Conservation (phyloP, 2,888 invertebrate species). For the Hemithea aestivaria region DNA sequence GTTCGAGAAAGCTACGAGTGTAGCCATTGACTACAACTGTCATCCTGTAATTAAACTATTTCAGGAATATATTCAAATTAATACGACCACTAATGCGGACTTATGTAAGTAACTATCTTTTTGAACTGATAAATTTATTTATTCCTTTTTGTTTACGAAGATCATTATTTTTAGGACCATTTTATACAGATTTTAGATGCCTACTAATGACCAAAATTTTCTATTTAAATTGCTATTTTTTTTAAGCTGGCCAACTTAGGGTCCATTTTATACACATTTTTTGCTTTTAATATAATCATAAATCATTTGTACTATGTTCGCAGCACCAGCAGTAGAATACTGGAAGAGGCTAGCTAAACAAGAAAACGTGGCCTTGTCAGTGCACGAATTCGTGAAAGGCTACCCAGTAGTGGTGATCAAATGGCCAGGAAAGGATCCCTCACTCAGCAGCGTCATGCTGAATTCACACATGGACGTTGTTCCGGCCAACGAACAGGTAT, state of each 20-base stretch:
- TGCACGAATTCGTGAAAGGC: not conserved
- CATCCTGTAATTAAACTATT: slow-evolving; percentile 2
- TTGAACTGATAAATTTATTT: too few species aligned
- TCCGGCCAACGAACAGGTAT: slow-evolving; percentile 53
- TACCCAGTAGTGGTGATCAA: slow-evolving; percentile 77
- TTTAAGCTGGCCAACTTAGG: too few species aligned
- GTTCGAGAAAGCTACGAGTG: too few species aligned
- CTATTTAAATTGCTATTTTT: too few species aligned
- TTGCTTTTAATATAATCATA: too few species aligned
- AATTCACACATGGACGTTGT: slow-evolving; percentile 98
- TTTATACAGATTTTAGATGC: too few species aligned
- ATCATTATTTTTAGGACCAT: too few species aligned
- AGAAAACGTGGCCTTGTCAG: not conserved
- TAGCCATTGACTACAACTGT: too few species aligned
- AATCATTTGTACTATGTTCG: too few species aligned
- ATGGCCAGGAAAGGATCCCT: slow-evolving; percentile 85
- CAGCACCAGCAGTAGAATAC: slow-evolving; percentile 1
- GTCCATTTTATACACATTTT: too few species aligned
- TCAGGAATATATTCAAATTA: slow-evolving; percentile 4
- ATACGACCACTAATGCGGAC: slow-evolving; percentile 3
- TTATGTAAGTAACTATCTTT: slow-evolving; percentile 1
- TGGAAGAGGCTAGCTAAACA: not conserved
- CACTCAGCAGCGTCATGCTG: slow-evolving; percentile 86
- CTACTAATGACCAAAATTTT: too few species aligned
- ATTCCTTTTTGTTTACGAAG: too few species aligned